Evolutionary conservation across 2,797 vertebrate genomes (phyloP).

Genomic region (Poecilia gillii): DNA sequence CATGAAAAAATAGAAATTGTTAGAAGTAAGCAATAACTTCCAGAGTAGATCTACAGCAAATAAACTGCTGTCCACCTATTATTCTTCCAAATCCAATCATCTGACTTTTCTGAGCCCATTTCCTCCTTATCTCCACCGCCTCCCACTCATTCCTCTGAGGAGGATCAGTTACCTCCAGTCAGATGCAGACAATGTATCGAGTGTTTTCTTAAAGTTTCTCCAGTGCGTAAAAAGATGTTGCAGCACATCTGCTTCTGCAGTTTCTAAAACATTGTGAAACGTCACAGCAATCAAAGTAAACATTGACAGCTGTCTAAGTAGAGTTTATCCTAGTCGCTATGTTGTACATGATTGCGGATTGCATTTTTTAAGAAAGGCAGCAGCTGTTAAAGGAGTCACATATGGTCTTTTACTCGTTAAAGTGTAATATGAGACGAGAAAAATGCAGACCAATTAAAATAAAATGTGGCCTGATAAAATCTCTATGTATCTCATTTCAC

Average conservation of each 20-base stretch:
- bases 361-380: background rate
- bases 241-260: background rate
- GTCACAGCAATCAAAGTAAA: background rate
- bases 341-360: background rate
- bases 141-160: constrained; percentile 34
- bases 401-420: background rate
- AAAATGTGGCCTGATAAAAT: constrained; percentile 9
- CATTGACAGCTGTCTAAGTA: background rate
- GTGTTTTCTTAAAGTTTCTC: background rate
- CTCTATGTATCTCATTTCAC: constrained; percentile 7
- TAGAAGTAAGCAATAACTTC: background rate
- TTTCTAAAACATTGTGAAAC: background rate
- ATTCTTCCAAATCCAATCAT: constrained; percentile 17
- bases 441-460: constrained; percentile 15
- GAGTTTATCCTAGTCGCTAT: background rate
- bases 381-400: background rate
- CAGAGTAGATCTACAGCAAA: background rate
- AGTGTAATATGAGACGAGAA: constrained; percentile 18
- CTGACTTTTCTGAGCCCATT: constrained; percentile 6
- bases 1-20: no score
- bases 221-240: background rate
- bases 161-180: background rate
- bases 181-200: background rate
- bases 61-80: background rate
- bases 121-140: constrained; percentile 17